phyloP scores from a whole-genome alignment of 2,113 vertebrate species.

The Ciconia maguari region DNA sequence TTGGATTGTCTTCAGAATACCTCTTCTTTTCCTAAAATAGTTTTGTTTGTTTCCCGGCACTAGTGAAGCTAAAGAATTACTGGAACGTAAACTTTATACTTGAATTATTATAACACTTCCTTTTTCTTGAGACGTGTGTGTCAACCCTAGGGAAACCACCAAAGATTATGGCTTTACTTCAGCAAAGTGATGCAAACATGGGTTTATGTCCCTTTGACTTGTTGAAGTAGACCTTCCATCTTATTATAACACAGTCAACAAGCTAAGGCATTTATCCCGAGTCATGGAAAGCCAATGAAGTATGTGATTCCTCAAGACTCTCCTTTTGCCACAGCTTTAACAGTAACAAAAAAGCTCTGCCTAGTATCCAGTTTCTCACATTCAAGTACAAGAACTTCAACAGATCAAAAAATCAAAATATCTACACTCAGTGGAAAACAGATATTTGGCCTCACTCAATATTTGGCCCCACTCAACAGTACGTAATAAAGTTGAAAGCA shows the following conservation, averaged over 20 bases:
- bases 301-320: neutral
- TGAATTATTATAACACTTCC: neutral
- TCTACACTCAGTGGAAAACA: neutral
- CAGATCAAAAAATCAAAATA: neutral
- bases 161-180: neutral
- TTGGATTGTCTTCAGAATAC: neutral
- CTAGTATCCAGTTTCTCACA: neutral
- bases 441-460: neutral
- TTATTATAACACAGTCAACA: neutral
- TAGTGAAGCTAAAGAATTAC: neutral
- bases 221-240: neutral
- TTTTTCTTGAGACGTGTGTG: neutral
- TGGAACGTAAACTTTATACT: neutral
- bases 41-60: neutral
- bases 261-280: neutral
- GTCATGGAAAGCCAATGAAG: neutral
- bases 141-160: neutral
- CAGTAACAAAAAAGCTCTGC: neutral
- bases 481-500: neutral
- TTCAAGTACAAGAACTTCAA: neutral
- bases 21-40: neutral
- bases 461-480: neutral
- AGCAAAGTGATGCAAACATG: neutral
- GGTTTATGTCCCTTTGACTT: neutral
- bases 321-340: neutral